A percentile compares a stretch with the other conserved stretches of the same genome.
phyloP scores from a whole-genome alignment of 1,140 invertebrate species.

The Bursaphelenchus mucronatus region DNA sequence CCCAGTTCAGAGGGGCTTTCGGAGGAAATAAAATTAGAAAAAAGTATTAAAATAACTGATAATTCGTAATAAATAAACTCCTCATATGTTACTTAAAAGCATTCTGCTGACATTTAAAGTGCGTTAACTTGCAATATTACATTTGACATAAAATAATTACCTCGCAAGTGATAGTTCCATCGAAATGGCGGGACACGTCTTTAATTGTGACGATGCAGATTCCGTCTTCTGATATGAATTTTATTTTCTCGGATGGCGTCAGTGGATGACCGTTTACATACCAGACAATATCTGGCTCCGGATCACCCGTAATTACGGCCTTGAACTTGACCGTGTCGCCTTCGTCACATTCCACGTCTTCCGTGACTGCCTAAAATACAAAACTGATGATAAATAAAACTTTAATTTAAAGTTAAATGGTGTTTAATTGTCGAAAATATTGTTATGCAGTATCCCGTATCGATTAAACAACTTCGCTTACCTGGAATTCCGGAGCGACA shows the following conservation, averaged over 20 bases:
- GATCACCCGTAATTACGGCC: slow-evolving; percentile 71
- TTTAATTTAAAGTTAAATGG: background rate
- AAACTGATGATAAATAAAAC: slow-evolving; percentile 2
- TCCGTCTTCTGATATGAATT: slow-evolving; percentile 57
- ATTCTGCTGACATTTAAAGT: background rate
- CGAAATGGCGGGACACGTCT: slow-evolving; percentile 58
- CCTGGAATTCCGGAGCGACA: slow-evolving; percentile 57
- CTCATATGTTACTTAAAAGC: too few relatives aligned
- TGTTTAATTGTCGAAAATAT: background rate
- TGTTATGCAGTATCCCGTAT: background rate
- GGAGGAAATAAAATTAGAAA: too few relatives aligned
- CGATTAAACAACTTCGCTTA: background rate
- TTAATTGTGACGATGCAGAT: slow-evolving; percentile 60
- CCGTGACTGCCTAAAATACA: slow-evolving; percentile 46
- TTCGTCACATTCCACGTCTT: slow-evolving; percentile 60
- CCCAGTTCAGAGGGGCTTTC: too few relatives aligned
- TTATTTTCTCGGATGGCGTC: slow-evolving; percentile 53
- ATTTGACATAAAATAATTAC: slow-evolving; percentile 32
- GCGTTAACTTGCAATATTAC: background rate
- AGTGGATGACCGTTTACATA: slow-evolving; percentile 63
- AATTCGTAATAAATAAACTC: too few relatives aligned
- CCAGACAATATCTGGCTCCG: slow-evolving; percentile 70
- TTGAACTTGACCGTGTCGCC: slow-evolving; percentile 60
- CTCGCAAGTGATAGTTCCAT: slow-evolving; percentile 59
- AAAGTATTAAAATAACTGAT: too few relatives aligned